Base-by-base conservation (phyloP, 2,797 vertebrate species). In the Danio albolineatus region DNA sequence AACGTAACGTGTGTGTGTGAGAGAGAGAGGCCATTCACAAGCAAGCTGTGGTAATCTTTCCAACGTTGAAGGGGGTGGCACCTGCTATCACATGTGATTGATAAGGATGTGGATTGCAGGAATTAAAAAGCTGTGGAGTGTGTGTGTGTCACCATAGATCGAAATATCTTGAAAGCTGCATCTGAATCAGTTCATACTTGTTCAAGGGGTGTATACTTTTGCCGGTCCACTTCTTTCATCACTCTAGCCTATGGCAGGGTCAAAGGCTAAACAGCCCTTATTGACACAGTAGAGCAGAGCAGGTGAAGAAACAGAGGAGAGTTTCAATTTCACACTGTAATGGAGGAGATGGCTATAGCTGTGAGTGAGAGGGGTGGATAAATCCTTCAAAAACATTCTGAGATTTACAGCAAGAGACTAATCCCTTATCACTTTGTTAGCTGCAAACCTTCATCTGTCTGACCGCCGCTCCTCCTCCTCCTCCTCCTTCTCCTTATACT, bases 51-150 rank as follows among this genome's bases (percentile, higher is more conserved):
- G 64, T 67, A 64, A 62, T 62, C 10, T 59, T 21, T 38, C 28
- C 73, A 17, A n/a, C 53, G 60, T 66, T 74, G 57, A 66, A 70
- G 62, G 21, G 46, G 59, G 71, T 14, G 64, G 78, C 6, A 36
- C 44, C 71, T 19, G 65, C 51, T 69, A 41, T 70, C 78, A 69
- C 48, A 43, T 10, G 56, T 83, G 73, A 76, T 71, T 76, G 66
- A 79, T 83, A 70, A 80, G 73, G 38, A 49, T 67, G 39, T 73
- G 67, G 43, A 73, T 71, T 72, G 78, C 44, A 53, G 39, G 61
- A 76, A 72, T 79, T 79, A 79, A 73, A 46, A 64, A 73, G 49
- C 49, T 56, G 67, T 46, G 60, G 53, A 76, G 28, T n/a, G 36
- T 60, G 28, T 75, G 16, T 65, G 51, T 44, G 5, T 49, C 43